Evolutionary conservation across 2,888 invertebrate species (phyloP), one percentile per base, ranked within the genome.

Genomic region (Leucophenga maculata): DNA sequence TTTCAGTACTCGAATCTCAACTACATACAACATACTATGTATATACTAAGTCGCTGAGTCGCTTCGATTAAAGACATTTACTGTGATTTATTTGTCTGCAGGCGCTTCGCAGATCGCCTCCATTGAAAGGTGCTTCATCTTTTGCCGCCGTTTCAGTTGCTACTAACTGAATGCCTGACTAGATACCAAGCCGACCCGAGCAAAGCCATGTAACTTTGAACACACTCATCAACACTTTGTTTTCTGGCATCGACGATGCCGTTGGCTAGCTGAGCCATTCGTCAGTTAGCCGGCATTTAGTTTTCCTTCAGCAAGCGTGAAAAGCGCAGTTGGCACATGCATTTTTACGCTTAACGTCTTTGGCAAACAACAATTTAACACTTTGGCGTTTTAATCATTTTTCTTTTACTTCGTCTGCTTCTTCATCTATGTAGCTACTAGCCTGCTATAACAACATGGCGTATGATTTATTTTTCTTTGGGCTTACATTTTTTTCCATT

Each of bases 31-130:
- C 8, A 39, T 39, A 39, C 11, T n/a, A n/a, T n/a, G n/a, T n/a
- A n/a, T n/a, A 4, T 26, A 26, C 26, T 26, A 26, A 26, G 26
- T 39, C 39, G 39, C 6, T 50, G 16, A n/a, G n/a, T 50, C 50
- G 82, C 50, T 50, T 50, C 20, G 79, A 81, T 82, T 77, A 80
- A 82, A 80, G 82, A 79, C 77, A 82, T 80, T 78, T 79, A 46
- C 73, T 73, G 80, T 80, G 81, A 81, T 81, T 81, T 81, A 82
- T 81, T 74, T 75, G 67, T 72, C 82, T 77, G 74, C 74, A 78
- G 80, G 78, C 80, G 78, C 79, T 79, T 60, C 31, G 13, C 55
- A 6, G 39, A 39, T 39, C 39, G 39, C 39, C 39, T 39, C 39
- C 39, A 39, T 39, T 39, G 39, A 3, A 11, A 39, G 39, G 39